phyloP scores from a whole-genome alignment of 2,888 invertebrate species.

The Lithosia quadra region DNA sequence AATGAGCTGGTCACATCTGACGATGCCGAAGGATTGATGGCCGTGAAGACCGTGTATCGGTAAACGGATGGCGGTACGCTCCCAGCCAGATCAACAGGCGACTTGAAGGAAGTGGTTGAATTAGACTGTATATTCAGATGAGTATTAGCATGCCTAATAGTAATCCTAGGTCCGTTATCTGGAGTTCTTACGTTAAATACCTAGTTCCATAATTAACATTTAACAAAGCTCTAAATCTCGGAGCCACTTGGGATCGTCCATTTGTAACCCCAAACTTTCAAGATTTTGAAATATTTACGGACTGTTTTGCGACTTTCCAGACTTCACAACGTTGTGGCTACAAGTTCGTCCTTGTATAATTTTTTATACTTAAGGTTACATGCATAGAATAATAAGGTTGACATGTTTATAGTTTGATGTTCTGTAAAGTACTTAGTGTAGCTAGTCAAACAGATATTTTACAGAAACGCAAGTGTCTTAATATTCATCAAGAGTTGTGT shows the following conservation, averaged over 20 bases:
- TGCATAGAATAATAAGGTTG: too few species aligned
- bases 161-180: too few species aligned
- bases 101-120: too few species aligned
- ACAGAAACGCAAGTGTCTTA: background rate
- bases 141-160: too few species aligned
- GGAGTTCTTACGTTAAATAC: too few species aligned
- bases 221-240: slow-evolving; percentile 28
- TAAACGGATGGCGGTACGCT: too few species aligned
- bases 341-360: background rate
- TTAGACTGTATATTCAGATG: too few species aligned
- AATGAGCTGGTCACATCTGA: too few species aligned
- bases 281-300: slow-evolving; percentile 27
- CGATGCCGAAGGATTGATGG: too few species aligned
- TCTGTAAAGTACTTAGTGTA: background rate
- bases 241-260: slow-evolving; percentile 24
- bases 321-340: slow-evolving; percentile 19
- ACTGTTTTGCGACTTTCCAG: slow-evolving; percentile 20
- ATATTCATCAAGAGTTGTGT: background rate
- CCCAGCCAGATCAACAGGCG: too few species aligned
- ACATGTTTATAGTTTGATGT: background rate
- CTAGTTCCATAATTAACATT: slow-evolving; percentile 37
- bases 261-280: slow-evolving; percentile 11
- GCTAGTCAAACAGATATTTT: too few species aligned
- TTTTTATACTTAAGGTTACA: background rate
- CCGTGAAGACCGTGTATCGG: too few species aligned